Evolutionary conservation across 2,113 vertebrate genomes (phyloP), one percentile per base, ranked within the genome.

Genomic region (Otocyon megalotis): DNA sequence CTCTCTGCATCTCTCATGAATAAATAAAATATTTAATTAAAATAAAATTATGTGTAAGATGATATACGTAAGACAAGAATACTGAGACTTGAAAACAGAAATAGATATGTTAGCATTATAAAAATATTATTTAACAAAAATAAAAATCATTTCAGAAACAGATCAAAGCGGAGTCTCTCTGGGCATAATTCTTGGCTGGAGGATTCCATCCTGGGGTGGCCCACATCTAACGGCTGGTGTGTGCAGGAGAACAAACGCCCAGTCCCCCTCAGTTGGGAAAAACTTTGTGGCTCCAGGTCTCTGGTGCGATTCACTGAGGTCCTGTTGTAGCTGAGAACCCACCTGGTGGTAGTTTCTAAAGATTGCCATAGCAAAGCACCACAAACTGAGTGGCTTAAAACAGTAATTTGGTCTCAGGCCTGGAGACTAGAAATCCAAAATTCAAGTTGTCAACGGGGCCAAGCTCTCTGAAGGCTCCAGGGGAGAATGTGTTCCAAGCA

Each of bases 401-500:
- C 43, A 69, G 24, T 37, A 65, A 77, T 22, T 7, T 22, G 32
- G 19, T 50, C 37, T 62, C 14, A 16, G 24, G 74, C 3, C 71
- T 14, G 11, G 53, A 43, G 19, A 13, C 13, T 60, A 32, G 72
- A 53, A 80, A 26, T 56, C 26, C 11, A n/a, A 22, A 58, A 50
- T n/a, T 72, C 3, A 53, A 17, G 8, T 32, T 43, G 7, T 53
- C 17, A 30, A 5, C 2, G 30, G n/a, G 11, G 48, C 19, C 30
- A 12, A 2, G 24, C 1, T 13, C 13, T n/a, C 12, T 58, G 15
- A 72, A 56, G 54, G 2, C 58, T 32, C 14, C 2, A n/a, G 26
- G 9, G 6, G 19, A 58, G 3, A 16, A 4, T 9, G 26, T 26
- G 4, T 15, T 19, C 13, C 1, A 11, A 3, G 35, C 13, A 43